Percentiles rank a stretch among this genome's conserved stretches.
Conservation (phyloP, 2,113 vertebrate genomes). For the Kobus ellipsiprymnus region DNA sequence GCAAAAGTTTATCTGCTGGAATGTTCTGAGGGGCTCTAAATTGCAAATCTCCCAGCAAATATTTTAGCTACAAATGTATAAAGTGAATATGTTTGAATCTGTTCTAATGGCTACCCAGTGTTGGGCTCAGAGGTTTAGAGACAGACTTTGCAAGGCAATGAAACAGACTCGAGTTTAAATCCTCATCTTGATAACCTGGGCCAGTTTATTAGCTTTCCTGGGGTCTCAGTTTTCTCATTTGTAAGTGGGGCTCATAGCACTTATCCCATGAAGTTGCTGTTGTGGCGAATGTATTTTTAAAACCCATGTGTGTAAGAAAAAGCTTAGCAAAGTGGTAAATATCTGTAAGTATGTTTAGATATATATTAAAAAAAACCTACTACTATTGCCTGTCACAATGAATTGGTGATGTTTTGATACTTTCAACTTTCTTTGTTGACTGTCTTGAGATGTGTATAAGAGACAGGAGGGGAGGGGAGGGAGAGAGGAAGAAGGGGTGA, state of each 20-base stretch:
- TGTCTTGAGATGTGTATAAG: not conserved
- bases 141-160: not conserved
- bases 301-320: not conserved
- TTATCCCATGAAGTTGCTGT: not conserved
- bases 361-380: not conserved
- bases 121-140: not conserved
- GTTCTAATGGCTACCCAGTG: not conserved
- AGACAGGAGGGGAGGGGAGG: slow-evolving; percentile 57
- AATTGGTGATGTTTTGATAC: not conserved
- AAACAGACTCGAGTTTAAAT: not conserved
- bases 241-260: not conserved
- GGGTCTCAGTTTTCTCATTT: not conserved
- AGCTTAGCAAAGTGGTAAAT: not conserved
- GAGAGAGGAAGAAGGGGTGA: slow-evolving; percentile 74
- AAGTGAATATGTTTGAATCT: not conserved
- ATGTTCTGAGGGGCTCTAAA: not conserved
- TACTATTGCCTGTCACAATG: not conserved
- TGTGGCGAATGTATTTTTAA: not conserved
- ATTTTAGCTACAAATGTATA: not conserved
- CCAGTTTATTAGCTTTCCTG: not conserved
- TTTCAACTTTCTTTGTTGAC: slow-evolving; percentile 12
- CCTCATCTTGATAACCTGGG: not conserved
- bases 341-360: not conserved
- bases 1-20: not conserved
- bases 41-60: not conserved